phyloP scores from a whole-genome alignment of 2,888 invertebrate genomes.

The Oscheius sp. region DNA sequence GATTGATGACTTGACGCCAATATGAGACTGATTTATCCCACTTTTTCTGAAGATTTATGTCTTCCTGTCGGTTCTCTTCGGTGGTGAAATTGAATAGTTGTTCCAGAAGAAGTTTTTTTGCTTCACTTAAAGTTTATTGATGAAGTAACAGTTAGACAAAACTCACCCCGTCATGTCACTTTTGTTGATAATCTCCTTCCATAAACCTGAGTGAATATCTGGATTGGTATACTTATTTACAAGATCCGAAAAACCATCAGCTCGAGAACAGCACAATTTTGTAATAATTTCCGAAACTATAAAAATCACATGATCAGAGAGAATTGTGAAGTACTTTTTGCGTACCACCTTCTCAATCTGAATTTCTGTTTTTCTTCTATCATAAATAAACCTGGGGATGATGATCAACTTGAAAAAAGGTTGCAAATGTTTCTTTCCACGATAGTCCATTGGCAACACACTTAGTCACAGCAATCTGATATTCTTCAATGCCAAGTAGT shows the following conservation, averaged over 20 bases:
- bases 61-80: not conserved
- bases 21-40: not conserved
- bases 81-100: not conserved
- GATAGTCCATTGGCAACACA: slow-evolving; percentile 3
- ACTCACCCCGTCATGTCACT: not conserved
- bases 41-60: not conserved
- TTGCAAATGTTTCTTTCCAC: not conserved
- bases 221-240: not conserved
- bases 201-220: not conserved
- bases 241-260: not conserved
- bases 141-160: not conserved
- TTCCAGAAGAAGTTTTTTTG: not conserved
- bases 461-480: slow-evolving; percentile 1
- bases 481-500: not conserved
- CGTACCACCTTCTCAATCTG: slow-evolving; percentile 12
- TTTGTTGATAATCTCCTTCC: not conserved
- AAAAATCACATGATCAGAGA: not conserved
- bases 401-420: not conserved
- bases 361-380: not conserved
- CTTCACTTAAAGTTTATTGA: not conserved
- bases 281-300: not conserved
- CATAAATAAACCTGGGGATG: not conserved
- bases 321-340: not conserved
- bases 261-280: not conserved
- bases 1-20: not conserved